phyloP scores from a whole-genome alignment of 2,888 invertebrate genomes.

The Acanthosoma haemorrhoidale region DNA sequence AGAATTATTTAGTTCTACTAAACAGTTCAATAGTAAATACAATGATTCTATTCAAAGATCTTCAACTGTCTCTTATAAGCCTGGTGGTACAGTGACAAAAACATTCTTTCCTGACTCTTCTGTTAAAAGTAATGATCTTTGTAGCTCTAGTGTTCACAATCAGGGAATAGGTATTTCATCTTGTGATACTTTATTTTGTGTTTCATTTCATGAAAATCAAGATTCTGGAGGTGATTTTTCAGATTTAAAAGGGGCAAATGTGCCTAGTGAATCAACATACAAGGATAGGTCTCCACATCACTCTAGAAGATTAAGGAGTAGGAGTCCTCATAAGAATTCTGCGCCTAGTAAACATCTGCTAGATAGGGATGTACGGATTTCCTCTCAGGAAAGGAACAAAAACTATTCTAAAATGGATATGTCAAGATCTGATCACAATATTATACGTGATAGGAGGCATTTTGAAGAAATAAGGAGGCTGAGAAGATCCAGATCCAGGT shows the following conservation, averaged over 20 bases:
- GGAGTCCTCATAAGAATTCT: neutral
- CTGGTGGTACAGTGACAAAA: slow-evolving; percentile 22
- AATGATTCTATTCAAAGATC: neutral
- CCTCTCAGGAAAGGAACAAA: neutral
- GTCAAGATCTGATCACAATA: neutral
- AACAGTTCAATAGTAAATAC: neutral
- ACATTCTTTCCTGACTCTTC: slow-evolving; percentile 14
- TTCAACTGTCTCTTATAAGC: slow-evolving; percentile 27
- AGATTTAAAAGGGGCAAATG: neutral
- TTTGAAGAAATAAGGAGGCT: neutral
- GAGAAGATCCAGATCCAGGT: neutral
- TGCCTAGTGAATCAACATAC: neutral
- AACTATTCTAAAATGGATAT: neutral
- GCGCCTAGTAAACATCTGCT: neutral
- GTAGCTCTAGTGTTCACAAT: slow-evolving; percentile 14
- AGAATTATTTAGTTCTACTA: neutral
- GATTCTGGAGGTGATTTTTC: slow-evolving; percentile 20
- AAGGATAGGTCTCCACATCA: neutral
- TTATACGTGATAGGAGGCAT: neutral
- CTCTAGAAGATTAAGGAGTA: neutral
- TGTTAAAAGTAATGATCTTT: neutral
- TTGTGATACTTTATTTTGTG: neutral
- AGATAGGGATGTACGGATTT: neutral
- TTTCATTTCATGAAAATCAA: neutral
- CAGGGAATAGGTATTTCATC: neutral